These are phyloP conservation scores for Ochotona curzoniae DNA, from an alignment of 2,113 vertebrate genomes.

Conservation along the genomic window DNA sequence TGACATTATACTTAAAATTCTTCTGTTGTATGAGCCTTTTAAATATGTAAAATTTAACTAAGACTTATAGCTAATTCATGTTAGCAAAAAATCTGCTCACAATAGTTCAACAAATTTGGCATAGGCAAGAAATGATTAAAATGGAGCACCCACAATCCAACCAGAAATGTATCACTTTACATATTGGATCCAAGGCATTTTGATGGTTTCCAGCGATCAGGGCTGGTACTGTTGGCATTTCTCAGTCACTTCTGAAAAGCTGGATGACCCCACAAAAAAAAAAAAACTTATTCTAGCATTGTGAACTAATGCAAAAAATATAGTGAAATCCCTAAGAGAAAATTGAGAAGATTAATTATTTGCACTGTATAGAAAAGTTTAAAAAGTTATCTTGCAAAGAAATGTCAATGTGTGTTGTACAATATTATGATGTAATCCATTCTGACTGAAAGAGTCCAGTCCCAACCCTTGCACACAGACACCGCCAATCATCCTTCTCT, in stretches of 20 bases:
- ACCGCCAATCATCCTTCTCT: background rate
- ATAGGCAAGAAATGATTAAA: background rate
- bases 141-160: background rate
- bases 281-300: background rate
- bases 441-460: background rate
- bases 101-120: background rate
- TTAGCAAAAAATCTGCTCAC: background rate
- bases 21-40: background rate
- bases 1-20: background rate
- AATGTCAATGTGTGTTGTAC: background rate
- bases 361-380: background rate
- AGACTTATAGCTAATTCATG: background rate
- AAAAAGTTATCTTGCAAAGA: background rate
- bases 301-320: background rate
- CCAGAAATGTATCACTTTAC: background rate
- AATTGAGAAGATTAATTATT: background rate
- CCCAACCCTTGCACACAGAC: background rate
- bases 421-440: background rate
- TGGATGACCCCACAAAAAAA: background rate
- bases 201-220: background rate
- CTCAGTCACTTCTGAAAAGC: background rate
- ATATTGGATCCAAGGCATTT: background rate
- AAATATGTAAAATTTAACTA: background rate
- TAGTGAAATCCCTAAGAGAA: conserved; percentile 12
- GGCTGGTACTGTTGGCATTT: background rate